Conservation (phyloP, 1,140 invertebrate species). For the Ladona fulva region DNA sequence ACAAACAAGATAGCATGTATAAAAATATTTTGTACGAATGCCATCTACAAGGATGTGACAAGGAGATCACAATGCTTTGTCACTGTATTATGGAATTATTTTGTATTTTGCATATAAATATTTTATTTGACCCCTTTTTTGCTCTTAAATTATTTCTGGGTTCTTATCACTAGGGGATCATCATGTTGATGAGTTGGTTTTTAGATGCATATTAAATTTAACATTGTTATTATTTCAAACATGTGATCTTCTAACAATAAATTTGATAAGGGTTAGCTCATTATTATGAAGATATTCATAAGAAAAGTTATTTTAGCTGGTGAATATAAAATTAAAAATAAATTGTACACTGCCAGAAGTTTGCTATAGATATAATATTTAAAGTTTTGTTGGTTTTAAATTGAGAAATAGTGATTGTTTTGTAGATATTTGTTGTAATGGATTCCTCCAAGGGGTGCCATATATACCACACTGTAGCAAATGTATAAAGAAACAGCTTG, state of each 20-base stretch:
- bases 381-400: not conserved
- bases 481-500: not conserved
- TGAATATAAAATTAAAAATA: not conserved
- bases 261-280: too few species aligned
- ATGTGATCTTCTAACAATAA: too few species aligned
- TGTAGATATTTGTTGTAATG: constrained; percentile 4
- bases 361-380: not conserved
- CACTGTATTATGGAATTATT: not conserved
- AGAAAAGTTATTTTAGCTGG: too few species aligned
- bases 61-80: not conserved
- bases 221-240: too few species aligned
- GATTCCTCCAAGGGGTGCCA: not conserved
- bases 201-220: too few species aligned
- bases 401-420: not conserved
- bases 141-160: not conserved
- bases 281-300: too few species aligned
- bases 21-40: not conserved
- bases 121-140: constrained; percentile 1
- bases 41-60: not conserved
- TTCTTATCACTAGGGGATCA: not conserved
- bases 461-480: not conserved
- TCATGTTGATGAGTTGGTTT: too few species aligned
- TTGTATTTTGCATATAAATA: not conserved
- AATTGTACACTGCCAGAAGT: not conserved
- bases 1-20: not conserved